phyloP scores from a whole-genome alignment of 2,888 invertebrate species.

The Erebia palarica region DNA sequence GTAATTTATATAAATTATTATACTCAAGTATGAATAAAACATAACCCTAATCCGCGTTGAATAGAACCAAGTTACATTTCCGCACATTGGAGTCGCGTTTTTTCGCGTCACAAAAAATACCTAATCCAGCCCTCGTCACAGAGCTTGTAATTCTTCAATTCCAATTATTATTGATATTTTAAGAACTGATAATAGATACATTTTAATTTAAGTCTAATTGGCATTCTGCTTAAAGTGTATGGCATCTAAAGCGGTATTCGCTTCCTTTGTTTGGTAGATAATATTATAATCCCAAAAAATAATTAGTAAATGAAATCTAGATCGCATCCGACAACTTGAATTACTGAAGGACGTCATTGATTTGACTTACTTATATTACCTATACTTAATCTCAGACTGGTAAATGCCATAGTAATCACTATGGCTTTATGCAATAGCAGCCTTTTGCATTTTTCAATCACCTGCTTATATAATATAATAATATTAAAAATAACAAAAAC shows the following conservation, averaged over 20 bases:
- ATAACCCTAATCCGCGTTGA: neutral
- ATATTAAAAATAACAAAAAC: too few species aligned
- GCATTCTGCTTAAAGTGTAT: slow-evolving; percentile 2
- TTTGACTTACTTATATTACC: too few species aligned
- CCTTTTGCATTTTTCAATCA: neutral
- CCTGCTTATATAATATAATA: too few species aligned
- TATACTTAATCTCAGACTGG: neutral
- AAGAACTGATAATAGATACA: too few species aligned
- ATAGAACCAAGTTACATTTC: neutral
- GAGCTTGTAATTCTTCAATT: neutral
- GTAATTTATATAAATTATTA: too few species aligned
- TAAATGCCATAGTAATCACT: neutral
- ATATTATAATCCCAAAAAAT: slow-evolving; percentile 11
- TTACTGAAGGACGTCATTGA: slow-evolving; percentile 2
- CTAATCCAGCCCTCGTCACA: neutral
- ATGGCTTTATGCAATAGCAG: too few species aligned
- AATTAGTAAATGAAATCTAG: slow-evolving; percentile 6
- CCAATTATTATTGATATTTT: too few species aligned
- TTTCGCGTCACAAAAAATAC: neutral
- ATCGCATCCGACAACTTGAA: neutral
- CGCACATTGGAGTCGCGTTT: neutral
- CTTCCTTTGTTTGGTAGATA: slow-evolving; percentile 7
- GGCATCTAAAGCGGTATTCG: slow-evolving; percentile 7
- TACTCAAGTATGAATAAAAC: neutral
- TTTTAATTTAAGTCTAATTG: slow-evolving; percentile 5